Evolutionary conservation across 1,140 invertebrate species (phyloP).

Genomic region (Lanistes nyassanus): DNA sequence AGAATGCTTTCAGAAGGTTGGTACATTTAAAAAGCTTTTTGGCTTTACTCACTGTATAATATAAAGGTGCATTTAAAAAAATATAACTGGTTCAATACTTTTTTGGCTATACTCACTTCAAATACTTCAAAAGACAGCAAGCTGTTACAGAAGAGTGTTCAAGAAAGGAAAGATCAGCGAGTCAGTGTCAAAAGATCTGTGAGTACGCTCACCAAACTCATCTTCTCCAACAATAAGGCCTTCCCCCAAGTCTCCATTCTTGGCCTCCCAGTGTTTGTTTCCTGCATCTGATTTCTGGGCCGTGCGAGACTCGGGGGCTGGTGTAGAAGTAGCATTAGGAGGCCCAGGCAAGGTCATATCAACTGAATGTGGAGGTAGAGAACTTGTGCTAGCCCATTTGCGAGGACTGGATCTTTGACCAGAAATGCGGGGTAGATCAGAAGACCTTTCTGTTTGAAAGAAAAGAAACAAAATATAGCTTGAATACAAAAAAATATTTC

Average conservation of each 20-base stretch:
- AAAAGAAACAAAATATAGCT: too few relatives aligned
- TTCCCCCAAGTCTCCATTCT: not conserved
- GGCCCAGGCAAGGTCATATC: constrained; percentile 24
- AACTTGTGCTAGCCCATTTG: constrained; percentile 7
- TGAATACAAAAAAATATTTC: too few relatives aligned
- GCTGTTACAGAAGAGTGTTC: not conserved
- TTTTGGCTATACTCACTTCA: too few relatives aligned
- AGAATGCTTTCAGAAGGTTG: too few relatives aligned
- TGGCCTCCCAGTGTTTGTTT: not conserved
- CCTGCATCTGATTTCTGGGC: not conserved
- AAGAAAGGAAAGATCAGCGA: not conserved
- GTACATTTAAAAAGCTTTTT: too few relatives aligned
- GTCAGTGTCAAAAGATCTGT: not conserved
- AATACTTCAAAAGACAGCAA: too few relatives aligned
- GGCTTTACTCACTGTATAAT: too few relatives aligned
- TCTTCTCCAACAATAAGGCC: constrained; percentile 47
- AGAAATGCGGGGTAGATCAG: too few relatives aligned
- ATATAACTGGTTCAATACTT: too few relatives aligned
- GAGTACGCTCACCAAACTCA: constrained; percentile 52
- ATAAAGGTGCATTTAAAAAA: too few relatives aligned
- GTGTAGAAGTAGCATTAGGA: constrained; percentile 47
- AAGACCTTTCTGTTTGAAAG: too few relatives aligned
- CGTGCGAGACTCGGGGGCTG: constrained; percentile 17
- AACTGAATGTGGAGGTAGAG: too few relatives aligned
- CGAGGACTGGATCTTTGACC: not conserved